phyloP scores from a whole-genome alignment of 1,140 invertebrate genomes.

The Drosophila nannoptera region DNA sequence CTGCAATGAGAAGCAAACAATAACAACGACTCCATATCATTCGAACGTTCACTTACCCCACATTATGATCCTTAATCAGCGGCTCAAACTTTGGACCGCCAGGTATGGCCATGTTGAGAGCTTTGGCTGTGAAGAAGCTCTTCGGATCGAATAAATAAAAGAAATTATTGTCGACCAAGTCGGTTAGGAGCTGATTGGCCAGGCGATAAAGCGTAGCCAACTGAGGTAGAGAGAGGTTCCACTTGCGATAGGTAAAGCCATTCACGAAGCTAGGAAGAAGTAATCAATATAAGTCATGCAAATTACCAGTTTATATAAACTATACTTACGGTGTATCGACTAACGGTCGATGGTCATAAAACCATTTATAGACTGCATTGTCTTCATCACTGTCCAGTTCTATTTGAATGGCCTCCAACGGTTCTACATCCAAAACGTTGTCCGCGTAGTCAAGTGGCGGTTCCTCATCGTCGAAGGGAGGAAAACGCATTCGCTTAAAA shows the following conservation, averaged over 20 bases:
- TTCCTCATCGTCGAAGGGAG: constrained; percentile 99
- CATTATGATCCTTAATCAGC: constrained; percentile 97
- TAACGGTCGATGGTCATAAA: constrained; percentile 99
- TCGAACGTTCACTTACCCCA: constrained; percentile 83
- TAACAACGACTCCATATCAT: background rate
- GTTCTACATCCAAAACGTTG: constrained; percentile 99
- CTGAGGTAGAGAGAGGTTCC: constrained; percentile 96
- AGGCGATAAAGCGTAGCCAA: constrained; percentile 98
- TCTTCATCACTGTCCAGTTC: constrained; percentile 98
- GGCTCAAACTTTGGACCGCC: constrained; percentile 99
- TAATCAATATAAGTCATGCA: background rate
- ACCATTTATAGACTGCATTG: constrained; percentile 93
- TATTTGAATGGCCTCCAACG: constrained; percentile 99
- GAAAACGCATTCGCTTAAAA: constrained; percentile 99
- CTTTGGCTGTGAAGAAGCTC: constrained; percentile 99
- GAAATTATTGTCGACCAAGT: constrained; percentile 99
- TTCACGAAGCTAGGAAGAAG: constrained; percentile 89
- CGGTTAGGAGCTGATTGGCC: constrained; percentile 98
- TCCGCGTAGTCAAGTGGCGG: constrained; percentile 99
- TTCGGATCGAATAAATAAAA: constrained; percentile 99
- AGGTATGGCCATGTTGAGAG: constrained; percentile 99
- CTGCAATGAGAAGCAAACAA: constrained; percentile 79
- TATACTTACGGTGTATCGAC: constrained; percentile 88
- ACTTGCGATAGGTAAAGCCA: constrained; percentile 96
- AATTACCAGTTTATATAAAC: constrained; percentile 11